Conservation (phyloP, 1,140 invertebrate species). For the Musca domestica region DNA sequence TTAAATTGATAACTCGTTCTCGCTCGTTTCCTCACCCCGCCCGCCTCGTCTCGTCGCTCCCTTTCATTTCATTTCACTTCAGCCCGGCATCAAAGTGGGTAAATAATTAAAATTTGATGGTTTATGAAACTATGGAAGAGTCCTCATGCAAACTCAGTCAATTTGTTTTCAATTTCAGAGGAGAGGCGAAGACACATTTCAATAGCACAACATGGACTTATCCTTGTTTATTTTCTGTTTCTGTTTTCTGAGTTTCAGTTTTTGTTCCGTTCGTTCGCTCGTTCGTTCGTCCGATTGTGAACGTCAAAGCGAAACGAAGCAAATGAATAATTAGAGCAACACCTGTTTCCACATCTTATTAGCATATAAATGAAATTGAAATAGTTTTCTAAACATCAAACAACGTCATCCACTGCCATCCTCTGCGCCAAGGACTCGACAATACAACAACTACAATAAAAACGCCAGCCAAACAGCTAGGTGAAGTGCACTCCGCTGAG, state of each 20-base stretch:
- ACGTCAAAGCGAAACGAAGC: constrained; percentile 5
- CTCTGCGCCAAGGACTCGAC: no score
- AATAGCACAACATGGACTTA: background rate
- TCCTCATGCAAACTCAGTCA: background rate
- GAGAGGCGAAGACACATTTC: background rate
- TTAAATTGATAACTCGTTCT: no score
- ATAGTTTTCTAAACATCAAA: constrained; percentile 24
- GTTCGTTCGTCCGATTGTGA: background rate
- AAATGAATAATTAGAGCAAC: constrained; percentile 20
- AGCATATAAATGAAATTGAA: constrained; percentile 26
- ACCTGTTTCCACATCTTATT: constrained; percentile 22
- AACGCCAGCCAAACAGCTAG: background rate
- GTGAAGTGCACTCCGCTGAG: background rate
- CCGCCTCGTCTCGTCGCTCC: no score
- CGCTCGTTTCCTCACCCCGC: no score
- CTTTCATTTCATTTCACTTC: no score
- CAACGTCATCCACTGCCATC: background rate
- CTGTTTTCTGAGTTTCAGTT: constrained; percentile 10
- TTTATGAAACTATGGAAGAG: no score
- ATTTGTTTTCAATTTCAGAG: background rate
- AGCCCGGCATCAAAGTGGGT: no score
- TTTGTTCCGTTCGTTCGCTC: background rate
- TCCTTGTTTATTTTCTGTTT: constrained; percentile 4
- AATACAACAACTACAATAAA: background rate
- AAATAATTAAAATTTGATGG: no score